A percentile compares a stretch with the other conserved stretches of the same genome.
These are phyloP conservation scores for Mesoclemmys tuberculata DNA, from an alignment of 2,113 vertebrate species.

Conservation along the genomic window DNA sequence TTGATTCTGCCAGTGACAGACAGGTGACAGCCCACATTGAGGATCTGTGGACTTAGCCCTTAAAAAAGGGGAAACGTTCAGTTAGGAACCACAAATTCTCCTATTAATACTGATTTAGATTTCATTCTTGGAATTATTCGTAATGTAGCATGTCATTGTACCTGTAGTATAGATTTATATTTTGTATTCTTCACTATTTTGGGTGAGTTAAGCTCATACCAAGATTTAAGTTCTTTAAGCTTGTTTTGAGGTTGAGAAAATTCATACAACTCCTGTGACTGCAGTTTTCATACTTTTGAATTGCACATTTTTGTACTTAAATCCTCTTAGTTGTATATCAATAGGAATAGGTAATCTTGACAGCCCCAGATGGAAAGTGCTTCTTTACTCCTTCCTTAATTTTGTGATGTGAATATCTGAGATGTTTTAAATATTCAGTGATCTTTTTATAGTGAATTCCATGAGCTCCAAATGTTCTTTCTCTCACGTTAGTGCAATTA, in stretches of 20 bases:
- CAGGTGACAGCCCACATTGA: no score
- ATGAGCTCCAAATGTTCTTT: not conserved
- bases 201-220: not conserved
- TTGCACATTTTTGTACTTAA: not conserved
- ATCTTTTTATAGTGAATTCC: not conserved
- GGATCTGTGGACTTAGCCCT: no score
- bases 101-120: no score
- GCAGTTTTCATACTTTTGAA: not conserved
- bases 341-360: not conserved
- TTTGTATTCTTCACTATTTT: not conserved
- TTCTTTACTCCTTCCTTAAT: not conserved
- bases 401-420: not conserved
- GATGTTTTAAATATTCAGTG: not conserved
- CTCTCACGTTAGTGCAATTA: not conserved
- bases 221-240: not conserved
- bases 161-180: no score
- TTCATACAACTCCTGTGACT: not conserved
- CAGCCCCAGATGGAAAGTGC: not conserved
- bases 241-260: not conserved
- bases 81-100: no score
- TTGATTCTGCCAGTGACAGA: no score
- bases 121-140: no score
- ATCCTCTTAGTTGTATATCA: not conserved
- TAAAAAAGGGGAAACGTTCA: no score
- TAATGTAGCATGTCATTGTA: no score